Base-by-base conservation (phyloP, 2,113 vertebrate species). In the Xiphias gladius region DNA sequence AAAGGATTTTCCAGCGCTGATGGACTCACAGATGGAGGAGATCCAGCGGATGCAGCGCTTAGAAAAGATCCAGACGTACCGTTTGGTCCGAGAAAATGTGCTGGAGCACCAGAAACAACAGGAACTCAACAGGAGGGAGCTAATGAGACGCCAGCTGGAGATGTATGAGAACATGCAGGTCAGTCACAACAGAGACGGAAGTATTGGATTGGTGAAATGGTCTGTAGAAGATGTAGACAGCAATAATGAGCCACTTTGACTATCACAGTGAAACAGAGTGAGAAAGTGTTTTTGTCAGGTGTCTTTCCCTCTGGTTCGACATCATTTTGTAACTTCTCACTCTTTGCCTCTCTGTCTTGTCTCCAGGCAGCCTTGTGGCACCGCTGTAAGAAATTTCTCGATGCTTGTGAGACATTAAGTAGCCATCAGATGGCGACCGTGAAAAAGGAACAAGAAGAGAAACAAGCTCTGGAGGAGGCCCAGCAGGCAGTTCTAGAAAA, bases 111-210 rank as follows among this genome's bases (percentile, higher is more conserved):
- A 93, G 58, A 81, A 95, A 58, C 80, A 91, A 48, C 93, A 96
- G 76, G 73, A 86, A 73, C 88, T 87, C n/a, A 80, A 89, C 28
- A 90, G 94, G 46, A 79, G 70, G 48, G 91, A 93, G 61, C 58
- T 96, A 61, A 96, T 96, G 83, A 84, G 89, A 58, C 79, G 69
- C 62, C 88, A 96, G 64, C 72, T 96, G 81, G 91, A 96, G 64
- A 95, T 90, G 84, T 96, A 96, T 59, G 90, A 95, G 32, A 88
- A 91, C 48, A 90, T 97, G 78, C 94, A 96, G 95, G 97, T 99
- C 67, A 86, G 82, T 71, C 3, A 9, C 26, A 50, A 64, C 48
- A 54, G 26, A 81, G 22, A 75, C 10, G 59, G 24, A 63, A 14
- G 4, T n/a, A 37, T 20, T 28, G 52, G 58, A 57, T 24, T 19